These are phyloP conservation scores for Brachionus angularis DNA, from an alignment of 1,140 invertebrate genomes.

Conservation along the genomic window DNA sequence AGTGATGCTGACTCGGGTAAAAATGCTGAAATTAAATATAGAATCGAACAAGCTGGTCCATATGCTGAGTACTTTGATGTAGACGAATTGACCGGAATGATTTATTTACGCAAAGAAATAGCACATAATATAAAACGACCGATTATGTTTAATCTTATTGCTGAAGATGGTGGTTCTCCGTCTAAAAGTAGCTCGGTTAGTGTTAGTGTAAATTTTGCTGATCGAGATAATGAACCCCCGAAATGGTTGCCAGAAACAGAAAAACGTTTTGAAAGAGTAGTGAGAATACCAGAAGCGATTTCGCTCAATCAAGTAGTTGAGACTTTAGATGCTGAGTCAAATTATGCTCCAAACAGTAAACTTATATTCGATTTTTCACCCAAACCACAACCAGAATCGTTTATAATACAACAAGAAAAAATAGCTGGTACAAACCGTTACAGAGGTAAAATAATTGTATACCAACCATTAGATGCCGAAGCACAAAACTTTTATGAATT, in stretches of 20 bases:
- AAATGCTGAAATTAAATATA: conserved; percentile 41
- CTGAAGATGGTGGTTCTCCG: conserved; percentile 10
- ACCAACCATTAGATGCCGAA: conserved; percentile 40
- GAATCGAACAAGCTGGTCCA: conserved; percentile 9
- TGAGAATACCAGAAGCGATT: conserved; percentile 25
- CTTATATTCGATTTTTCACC: conserved; percentile 41
- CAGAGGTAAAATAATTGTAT: conserved; percentile 35
- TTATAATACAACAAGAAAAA: conserved; percentile 44
- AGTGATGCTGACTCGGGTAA: conserved; percentile 41
- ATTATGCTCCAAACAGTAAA: not conserved
- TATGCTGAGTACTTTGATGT: conserved; percentile 26
- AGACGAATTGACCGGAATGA: conserved; percentile 32
- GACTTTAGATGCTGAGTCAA: conserved; percentile 21
- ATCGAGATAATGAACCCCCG: conserved; percentile 35
- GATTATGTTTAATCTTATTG: conserved; percentile 24
- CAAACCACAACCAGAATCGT: not conserved
- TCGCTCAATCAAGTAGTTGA: conserved; percentile 29
- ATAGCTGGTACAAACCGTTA: conserved; percentile 61
- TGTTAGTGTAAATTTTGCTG: conserved; percentile 20
- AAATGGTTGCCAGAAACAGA: conserved; percentile 26
- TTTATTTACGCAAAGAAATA: not conserved
- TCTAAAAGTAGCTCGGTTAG: not conserved
- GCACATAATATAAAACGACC: not conserved
- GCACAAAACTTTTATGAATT: conserved; percentile 22
- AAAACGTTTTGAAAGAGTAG: conserved; percentile 14